phyloP scores from a whole-genome alignment of 1,140 invertebrate species.

The Aplysia californica region DNA sequence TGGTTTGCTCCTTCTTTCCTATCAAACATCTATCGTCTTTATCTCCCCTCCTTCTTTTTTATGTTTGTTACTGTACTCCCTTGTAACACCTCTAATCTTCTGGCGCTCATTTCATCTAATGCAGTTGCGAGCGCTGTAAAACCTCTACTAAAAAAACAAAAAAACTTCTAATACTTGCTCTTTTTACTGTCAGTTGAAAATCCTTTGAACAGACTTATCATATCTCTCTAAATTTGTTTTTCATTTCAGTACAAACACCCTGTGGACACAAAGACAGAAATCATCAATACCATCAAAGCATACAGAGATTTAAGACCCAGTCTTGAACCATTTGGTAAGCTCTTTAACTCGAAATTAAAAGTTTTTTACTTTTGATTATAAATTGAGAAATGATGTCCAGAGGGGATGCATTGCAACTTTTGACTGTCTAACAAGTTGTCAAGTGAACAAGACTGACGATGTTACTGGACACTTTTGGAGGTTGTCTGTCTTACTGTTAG shows the following conservation, averaged over 20 bases:
- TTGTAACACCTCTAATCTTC: no score
- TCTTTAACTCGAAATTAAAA: not conserved
- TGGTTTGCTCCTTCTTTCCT: no score
- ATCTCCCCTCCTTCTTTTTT: no score
- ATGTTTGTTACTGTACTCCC: no score
- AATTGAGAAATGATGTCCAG: not conserved
- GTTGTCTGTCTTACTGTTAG: not conserved
- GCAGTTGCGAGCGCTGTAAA: no score
- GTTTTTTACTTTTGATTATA: not conserved
- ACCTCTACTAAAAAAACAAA: no score
- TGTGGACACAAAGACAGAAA: slow-evolving; percentile 80
- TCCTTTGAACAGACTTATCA: no score
- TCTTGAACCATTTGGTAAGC: slow-evolving; percentile 76
- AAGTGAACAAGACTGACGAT: not conserved
- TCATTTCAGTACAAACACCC: slow-evolving; percentile 77
- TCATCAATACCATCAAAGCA: slow-evolving; percentile 76
- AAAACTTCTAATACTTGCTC: no score
- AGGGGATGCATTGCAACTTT: not conserved
- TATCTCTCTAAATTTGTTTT: no score
- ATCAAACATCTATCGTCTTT: no score
- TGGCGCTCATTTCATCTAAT: no score
- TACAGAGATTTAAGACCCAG: slow-evolving; percentile 80
- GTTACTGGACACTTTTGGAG: not conserved
- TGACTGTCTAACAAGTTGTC: not conserved
- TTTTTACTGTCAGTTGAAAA: no score